phyloP scores from a whole-genome alignment of 2,797 vertebrate species.

The Lutjanus argentimaculatus region DNA sequence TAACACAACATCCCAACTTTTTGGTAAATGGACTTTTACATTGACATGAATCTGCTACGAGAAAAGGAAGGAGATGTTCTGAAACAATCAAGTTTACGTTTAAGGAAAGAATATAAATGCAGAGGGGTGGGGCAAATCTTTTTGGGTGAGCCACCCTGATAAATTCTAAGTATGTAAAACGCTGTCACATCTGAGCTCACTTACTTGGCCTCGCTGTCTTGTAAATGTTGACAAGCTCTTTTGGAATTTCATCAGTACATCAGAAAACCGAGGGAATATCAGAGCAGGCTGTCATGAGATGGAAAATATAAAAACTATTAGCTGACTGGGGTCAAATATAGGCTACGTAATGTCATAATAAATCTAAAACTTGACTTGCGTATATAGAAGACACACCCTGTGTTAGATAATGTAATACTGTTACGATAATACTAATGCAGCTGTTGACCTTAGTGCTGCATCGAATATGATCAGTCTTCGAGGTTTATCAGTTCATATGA shows the following conservation, averaged over 20 bases:
- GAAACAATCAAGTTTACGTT: background rate
- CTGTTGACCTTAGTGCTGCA: slow-evolving; percentile 18
- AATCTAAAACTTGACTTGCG: background rate
- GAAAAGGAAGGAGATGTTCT: background rate
- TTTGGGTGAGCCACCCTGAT: slow-evolving; percentile 22
- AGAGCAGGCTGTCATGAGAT: slow-evolving; percentile 10
- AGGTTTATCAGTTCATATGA: slow-evolving; percentile 25
- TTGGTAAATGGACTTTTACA: too few species aligned
- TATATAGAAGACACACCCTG: slow-evolving; percentile 43
- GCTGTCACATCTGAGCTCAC: slow-evolving; percentile 38
- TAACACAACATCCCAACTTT: too few species aligned
- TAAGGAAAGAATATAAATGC: background rate
- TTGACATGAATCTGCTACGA: background rate
- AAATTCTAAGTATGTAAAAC: slow-evolving; percentile 18
- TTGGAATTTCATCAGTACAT: slow-evolving; percentile 29
- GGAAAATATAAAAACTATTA: slow-evolving; percentile 21
- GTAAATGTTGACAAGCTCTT: slow-evolving; percentile 22
- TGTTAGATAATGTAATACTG: slow-evolving; percentile 26
- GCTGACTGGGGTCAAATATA: slow-evolving; percentile 27
- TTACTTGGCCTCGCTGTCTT: slow-evolving; percentile 14
- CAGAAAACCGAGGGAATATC: slow-evolving; percentile 2
- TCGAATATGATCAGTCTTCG: slow-evolving; percentile 8
- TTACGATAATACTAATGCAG: slow-evolving; percentile 6
- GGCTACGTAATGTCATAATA: slow-evolving; percentile 18
- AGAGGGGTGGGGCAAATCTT: background rate